Conservation (phyloP, 2,888 invertebrate species). For the Norana najaformis region DNA sequence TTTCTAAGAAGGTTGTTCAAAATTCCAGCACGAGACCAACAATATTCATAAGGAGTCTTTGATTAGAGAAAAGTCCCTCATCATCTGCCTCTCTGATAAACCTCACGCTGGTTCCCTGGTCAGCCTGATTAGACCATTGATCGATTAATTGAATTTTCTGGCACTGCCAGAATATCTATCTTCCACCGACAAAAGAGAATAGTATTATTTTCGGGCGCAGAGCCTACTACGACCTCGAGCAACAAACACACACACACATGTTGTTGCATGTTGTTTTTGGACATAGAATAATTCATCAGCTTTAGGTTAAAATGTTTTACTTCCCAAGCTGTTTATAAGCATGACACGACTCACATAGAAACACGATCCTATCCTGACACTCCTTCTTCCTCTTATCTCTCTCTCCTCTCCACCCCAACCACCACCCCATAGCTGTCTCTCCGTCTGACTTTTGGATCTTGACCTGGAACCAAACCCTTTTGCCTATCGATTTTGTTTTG, state of each 20-base stretch:
- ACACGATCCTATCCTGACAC: no score
- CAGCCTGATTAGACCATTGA: not conserved
- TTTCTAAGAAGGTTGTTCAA: not conserved
- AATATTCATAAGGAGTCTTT: not conserved
- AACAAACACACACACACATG: not conserved
- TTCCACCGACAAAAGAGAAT: not conserved
- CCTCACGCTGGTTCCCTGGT: not conserved
- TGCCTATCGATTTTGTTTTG: no score
- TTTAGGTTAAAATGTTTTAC: no score
- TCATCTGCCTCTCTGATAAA: not conserved
- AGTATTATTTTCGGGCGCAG: not conserved
- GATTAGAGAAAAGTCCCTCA: not conserved
- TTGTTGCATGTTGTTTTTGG: not conserved
- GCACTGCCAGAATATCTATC: not conserved
- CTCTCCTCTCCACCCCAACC: no score
- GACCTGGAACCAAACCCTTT: no score
- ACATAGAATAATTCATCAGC: not conserved
- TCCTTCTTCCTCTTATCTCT: not conserved
- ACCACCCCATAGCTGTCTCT: no score
- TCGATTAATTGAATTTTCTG: not conserved
- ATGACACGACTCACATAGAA: no score
- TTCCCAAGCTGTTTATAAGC: no score
- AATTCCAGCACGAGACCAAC: not conserved
- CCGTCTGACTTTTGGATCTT: no score
- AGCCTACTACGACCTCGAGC: not conserved